phyloP scores from a whole-genome alignment of 2,113 vertebrate genomes.

The Sisor rabdophorus region DNA sequence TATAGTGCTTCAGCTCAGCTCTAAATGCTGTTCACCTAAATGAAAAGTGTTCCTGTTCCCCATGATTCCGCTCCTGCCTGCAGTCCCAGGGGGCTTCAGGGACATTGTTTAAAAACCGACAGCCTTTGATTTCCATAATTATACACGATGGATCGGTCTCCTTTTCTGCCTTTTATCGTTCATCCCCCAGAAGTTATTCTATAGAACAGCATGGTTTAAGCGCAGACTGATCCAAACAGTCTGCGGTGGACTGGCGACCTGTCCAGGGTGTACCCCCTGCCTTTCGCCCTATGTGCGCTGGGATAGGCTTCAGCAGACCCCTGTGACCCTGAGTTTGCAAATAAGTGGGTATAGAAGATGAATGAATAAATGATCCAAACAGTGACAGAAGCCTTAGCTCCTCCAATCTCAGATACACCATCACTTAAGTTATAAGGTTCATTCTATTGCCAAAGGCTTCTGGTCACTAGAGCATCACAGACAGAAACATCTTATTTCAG shows the following conservation, averaged over 20 bases:
- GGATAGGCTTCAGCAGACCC: no score
- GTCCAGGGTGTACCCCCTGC: no score
- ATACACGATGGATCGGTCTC: background rate
- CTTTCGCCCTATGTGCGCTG: no score
- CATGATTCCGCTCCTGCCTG: background rate
- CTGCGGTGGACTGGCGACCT: no score
- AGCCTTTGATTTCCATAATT: background rate
- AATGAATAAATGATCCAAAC: background rate
- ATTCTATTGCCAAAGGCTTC: no score
- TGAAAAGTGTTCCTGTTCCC: background rate
- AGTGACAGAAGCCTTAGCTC: constrained; percentile 58
- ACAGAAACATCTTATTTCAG: no score
- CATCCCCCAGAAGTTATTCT: background rate
- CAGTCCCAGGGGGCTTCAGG: background rate
- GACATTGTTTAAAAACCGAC: background rate
- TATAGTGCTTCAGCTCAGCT: background rate
- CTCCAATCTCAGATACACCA: constrained; percentile 64
- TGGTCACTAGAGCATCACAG: no score
- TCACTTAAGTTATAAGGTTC: no score
- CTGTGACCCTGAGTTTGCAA: no score
- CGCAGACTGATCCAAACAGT: background rate
- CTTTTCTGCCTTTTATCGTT: background rate
- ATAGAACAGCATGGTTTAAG: background rate
- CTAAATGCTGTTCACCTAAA: background rate
- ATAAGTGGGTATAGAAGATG: no score